These are phyloP conservation scores for mouse (Mus musculus) DNA, from an alignment of 2,113 vertebrate species.

Conservation along the genomic window DNA sequence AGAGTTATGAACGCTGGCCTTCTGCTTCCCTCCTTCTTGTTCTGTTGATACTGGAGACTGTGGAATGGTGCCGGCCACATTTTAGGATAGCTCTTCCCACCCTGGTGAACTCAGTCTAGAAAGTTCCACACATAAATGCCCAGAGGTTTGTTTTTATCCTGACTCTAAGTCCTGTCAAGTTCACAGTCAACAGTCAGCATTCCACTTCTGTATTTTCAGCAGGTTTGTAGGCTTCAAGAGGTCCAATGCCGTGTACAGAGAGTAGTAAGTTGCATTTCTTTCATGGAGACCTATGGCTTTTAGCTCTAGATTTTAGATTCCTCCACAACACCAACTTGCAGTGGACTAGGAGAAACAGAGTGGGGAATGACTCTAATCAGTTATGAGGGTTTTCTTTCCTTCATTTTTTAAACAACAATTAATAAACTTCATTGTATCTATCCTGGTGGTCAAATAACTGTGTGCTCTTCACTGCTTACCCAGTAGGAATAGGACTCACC, in stretches of 20 bases:
- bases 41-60: neutral
- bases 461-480: conserved; percentile 45
- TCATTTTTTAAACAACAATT: conserved; percentile 51
- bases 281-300: neutral
- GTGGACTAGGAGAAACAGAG: neutral
- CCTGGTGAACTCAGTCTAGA: neutral
- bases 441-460: conserved; percentile 42
- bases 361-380: neutral
- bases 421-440: conserved; percentile 3
- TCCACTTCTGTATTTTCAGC: neutral
- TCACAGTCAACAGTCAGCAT: neutral
- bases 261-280: neutral
- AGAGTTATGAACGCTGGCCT: neutral
- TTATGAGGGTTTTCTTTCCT: neutral
- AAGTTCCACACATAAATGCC: neutral
- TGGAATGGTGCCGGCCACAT: neutral
- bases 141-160: neutral
- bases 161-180: neutral
- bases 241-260: accelerated
- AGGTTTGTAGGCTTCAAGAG: neutral
- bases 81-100: neutral
- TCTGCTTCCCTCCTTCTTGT: neutral
- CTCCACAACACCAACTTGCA: neutral
- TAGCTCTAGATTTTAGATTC: neutral
- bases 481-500: conserved; percentile 2